Base-by-base conservation (phyloP, 1,140 invertebrate species). In the Pentalonia nigronervosa region DNA sequence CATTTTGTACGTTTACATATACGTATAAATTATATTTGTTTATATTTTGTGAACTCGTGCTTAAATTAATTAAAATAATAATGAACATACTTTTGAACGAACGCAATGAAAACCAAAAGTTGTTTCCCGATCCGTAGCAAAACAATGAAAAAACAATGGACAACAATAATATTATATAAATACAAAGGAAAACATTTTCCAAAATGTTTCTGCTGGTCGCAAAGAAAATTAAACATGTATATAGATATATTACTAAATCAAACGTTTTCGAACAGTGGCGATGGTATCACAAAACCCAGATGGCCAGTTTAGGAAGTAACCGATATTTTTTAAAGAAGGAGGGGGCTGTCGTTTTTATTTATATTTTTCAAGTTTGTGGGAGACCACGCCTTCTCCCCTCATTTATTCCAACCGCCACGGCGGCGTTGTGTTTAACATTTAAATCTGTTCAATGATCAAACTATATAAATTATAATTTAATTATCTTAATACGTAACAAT, bases 401-500 rank as follows among this genome's bases (percentile, higher is more conserved):
- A 76, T n/a, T 76, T 4, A 30, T 30, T 76, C 30, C 60, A 76
- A 76, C n/a, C 60, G 60, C 60, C 14, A 76, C 60, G 60, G 30
- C 60, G 60, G 30, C 4, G 30, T n/a, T 34, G 14, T 76, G 60
- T n/a, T 76, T n/a, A n/a, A n/a, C 60, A 76, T 67, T n/a, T n/a
- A n/a, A 76, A 76, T 76, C 60, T 76, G 14, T n/a, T 76, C 11
- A 17, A 20, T 17, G 60, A 76, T 76, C 60, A 76, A 34, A n/a
- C 30, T 76, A 76, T 76, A 76, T 76, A 76, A 76, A 76, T 76
- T 76, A 76, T 76, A 76, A n/a, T 76, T 76, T 76, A 76, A 76
- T 76, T 76, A 17, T n/a, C 30, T 76, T 34, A n/a, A 76, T 76
- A n/a, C 60, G 14, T 76, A 76, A 76, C 30, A 17, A 14, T 67